These are phyloP conservation scores for Eulemur coronatus DNA, from an alignment of 2,797 vertebrate species.

Conservation along the genomic window DNA sequence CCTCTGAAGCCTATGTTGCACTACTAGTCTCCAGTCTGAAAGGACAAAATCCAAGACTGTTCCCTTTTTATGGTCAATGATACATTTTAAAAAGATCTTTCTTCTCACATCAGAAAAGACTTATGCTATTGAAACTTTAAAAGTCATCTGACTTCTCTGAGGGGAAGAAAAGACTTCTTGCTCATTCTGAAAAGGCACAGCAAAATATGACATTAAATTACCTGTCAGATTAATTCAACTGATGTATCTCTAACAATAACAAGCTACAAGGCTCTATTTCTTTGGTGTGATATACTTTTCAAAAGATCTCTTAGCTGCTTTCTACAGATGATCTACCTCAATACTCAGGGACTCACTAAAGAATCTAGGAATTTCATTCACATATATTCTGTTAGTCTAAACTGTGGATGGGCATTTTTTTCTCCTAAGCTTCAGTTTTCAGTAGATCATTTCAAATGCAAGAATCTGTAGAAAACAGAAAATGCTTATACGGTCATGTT, in stretches of 20 bases:
- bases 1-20: conserved; percentile 26
- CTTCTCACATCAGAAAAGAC: neutral
- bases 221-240: neutral
- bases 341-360: neutral
- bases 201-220: neutral
- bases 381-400: conserved; percentile 47
- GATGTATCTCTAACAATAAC: neutral
- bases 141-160: neutral
- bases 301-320: neutral
- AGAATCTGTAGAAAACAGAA: conserved; percentile 29
- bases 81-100: neutral
- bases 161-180: neutral
- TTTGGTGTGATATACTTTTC: neutral
- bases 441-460: conserved; percentile 66
- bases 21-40: neutral
- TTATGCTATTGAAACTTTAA: conserved; percentile 11
- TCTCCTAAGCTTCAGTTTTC: conserved; percentile 58
- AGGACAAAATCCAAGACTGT: neutral
- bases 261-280: neutral
- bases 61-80: neutral
- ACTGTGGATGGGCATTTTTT: conserved; percentile 46
- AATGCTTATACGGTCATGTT: neutral
- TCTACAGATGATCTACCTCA: neutral
- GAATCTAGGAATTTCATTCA: conserved; percentile 18
- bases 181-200: conserved; percentile 30